Base-by-base conservation (phyloP, 2,113 vertebrate genomes). In the Pomatorhinus ruficollis region DNA sequence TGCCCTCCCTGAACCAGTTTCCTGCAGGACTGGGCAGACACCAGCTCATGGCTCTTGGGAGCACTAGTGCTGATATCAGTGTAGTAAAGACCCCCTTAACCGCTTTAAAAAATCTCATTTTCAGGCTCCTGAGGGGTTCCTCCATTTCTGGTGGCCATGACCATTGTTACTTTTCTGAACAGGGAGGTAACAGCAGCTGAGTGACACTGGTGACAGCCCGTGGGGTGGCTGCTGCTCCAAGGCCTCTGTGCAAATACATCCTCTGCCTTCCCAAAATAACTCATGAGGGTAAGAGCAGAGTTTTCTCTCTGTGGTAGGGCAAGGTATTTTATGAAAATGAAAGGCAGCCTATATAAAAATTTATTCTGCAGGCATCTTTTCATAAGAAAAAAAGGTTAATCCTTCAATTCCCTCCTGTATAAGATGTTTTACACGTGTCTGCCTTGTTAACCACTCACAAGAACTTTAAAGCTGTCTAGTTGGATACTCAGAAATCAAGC, bases 231-330 rank as follows among this genome's bases (percentile, higher is more conserved):
- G 70, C 70, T 42, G 66, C 82, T 90, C 61, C 77, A 40, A 20
- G 45, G 31, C 11, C 39, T 78, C 8, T 2, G 30, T 50, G 57
- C 70, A 59, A 44, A 64, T 10, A 13, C 27, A 12, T 39, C 70
- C 83, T 77, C 35, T 64, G 63, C 66, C 49, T 49, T 30, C 19
- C 14, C 47, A 20, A 27, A 90, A 21, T 47, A 28, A 64, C 52
- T 70, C 74, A 71, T 0, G 0, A 54, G 25, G 9, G 25, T 53
- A 31, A 16, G 15, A 40, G 28, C 47, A 70, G 15, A 15, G 20
- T 66, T 52, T 50, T n/a, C 27, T 74, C 52, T 45, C 88, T 42
- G 20, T 87, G 39, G 30, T 18, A n/a, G 57, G 44, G 49, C 66
- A 35, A 12, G 37, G 49, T 1, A 1, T 14, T 75, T 79, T 47